A percentile compares a stretch with the other conserved stretches of the same genome.
Conservation (phyloP, 2,797 vertebrate species). For the Dendrocincla fuliginosa region DNA sequence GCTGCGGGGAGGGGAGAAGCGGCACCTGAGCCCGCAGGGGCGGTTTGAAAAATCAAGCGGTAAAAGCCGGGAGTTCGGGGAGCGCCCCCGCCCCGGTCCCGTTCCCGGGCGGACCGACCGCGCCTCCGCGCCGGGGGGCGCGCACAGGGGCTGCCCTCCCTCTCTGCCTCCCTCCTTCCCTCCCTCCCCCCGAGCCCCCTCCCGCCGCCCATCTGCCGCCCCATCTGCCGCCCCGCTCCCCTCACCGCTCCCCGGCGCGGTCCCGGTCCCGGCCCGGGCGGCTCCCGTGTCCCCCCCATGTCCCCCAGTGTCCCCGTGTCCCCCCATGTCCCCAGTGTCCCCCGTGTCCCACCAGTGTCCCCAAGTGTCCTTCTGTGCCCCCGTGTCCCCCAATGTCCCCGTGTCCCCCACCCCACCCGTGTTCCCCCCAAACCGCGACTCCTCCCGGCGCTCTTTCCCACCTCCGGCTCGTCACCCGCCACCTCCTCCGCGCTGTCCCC, state of each 20-base stretch:
- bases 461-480: no score
- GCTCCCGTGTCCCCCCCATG: no score
- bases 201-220: background rate
- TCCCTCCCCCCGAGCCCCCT: background rate
- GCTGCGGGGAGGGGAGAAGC: constrained; percentile 20
- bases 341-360: no score
- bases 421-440: no score
- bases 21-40: constrained; percentile 16
- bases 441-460: no score
- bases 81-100: background rate
- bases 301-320: no score
- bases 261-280: background rate
- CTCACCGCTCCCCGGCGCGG: background rate
- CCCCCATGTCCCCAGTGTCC: no score
- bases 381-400: no score
- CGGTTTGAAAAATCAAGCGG: constrained; percentile 29
- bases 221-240: background rate
- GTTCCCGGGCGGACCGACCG: background rate
- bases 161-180: background rate
- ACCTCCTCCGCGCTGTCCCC: no score
- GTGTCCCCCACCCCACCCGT: no score
- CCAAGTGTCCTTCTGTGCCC: no score
- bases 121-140: background rate
- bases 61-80: background rate
- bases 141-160: background rate